These are phyloP conservation scores for Paramisgurnus dabryanus DNA, from an alignment of 2,113 vertebrate genomes.

Conservation along the genomic window DNA sequence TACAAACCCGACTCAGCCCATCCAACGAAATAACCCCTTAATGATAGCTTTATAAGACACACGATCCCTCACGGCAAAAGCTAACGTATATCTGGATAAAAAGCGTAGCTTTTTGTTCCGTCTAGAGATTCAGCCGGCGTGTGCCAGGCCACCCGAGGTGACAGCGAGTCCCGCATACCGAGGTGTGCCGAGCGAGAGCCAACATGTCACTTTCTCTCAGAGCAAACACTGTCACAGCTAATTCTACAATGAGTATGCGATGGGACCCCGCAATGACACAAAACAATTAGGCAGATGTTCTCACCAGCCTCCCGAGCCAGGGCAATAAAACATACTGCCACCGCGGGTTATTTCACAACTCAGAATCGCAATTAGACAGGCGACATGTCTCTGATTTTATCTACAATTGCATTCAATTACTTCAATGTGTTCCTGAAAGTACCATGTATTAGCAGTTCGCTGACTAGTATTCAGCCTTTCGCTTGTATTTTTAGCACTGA, in stretches of 20 bases:
- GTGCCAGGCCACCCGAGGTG: conserved; percentile 37
- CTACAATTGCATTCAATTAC: not conserved
- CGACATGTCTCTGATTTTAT: not conserved
- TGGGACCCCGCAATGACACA: conserved; percentile 32
- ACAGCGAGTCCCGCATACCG: conserved; percentile 37
- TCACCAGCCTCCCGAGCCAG: conserved; percentile 35
- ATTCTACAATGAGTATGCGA: conserved; percentile 48
- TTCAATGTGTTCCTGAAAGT: not conserved
- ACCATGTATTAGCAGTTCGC: too few relatives aligned
- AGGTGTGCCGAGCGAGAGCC: conserved; percentile 21
- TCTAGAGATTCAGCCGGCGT: conserved; percentile 22
- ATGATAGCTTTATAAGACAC: conserved; percentile 48
- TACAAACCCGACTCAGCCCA: conserved; percentile 35
- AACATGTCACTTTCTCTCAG: conserved; percentile 32
- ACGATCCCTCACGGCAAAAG: conserved; percentile 31
- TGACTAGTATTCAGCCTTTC: not conserved
- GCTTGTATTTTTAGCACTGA: not conserved
- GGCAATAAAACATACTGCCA: conserved; percentile 45
- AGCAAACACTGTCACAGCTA: conserved; percentile 50
- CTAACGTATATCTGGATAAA: conserved; percentile 47
- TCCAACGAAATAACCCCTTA: conserved; percentile 41
- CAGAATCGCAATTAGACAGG: conserved; percentile 28
- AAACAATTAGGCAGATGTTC: conserved; percentile 58
- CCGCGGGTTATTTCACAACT: conserved; percentile 25
- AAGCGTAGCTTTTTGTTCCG: conserved; percentile 32